phyloP scores from a whole-genome alignment of 2,888 invertebrate genomes.

The Nephrotoma flavescens region DNA sequence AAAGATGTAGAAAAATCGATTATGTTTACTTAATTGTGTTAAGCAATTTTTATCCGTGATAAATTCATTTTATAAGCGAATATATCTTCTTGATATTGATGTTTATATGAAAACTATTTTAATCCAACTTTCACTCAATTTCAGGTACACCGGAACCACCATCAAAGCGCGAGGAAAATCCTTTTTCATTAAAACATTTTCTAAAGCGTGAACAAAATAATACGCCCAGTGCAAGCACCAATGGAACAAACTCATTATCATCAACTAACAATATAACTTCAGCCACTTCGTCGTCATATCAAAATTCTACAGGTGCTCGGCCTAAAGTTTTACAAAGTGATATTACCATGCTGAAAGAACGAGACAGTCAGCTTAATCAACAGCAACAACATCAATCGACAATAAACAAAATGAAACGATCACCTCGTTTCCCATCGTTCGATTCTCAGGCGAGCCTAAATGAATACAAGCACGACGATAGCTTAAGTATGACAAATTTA shows the following conservation, averaged over 20 bases:
- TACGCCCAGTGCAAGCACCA: conserved; percentile 14
- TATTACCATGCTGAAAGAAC: neutral
- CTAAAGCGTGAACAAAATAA: conserved; percentile 42
- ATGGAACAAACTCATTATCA: conserved; percentile 5
- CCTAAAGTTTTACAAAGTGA: conserved; percentile 47
- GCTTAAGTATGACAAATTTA: conserved; percentile 1
- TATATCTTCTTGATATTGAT: too few relatives aligned
- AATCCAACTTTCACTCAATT: neutral
- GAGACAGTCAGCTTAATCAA: conserved; percentile 12
- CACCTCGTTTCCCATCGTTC: conserved; percentile 31
- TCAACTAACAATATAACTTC: neutral
- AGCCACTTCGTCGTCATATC: conserved; percentile 9
- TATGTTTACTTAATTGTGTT: too few relatives aligned
- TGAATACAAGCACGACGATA: conserved; percentile 21
- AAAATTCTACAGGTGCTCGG: conserved; percentile 48
- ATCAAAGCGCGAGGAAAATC: conserved; percentile 45
- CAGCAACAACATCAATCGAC: conserved; percentile 2
- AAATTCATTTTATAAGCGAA: too few relatives aligned
- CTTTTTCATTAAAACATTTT: conserved; percentile 77
- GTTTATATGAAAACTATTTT: too few relatives aligned
- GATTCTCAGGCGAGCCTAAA: conserved; percentile 33
- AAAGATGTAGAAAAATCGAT: too few relatives aligned
- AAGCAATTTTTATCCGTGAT: too few relatives aligned
- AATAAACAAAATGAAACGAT: conserved; percentile 26
- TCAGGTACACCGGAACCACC: conserved; percentile 9